Base-by-base conservation (phyloP, 92 coral and sea anemone genomes). In the Blastomussa wellsi region DNA sequence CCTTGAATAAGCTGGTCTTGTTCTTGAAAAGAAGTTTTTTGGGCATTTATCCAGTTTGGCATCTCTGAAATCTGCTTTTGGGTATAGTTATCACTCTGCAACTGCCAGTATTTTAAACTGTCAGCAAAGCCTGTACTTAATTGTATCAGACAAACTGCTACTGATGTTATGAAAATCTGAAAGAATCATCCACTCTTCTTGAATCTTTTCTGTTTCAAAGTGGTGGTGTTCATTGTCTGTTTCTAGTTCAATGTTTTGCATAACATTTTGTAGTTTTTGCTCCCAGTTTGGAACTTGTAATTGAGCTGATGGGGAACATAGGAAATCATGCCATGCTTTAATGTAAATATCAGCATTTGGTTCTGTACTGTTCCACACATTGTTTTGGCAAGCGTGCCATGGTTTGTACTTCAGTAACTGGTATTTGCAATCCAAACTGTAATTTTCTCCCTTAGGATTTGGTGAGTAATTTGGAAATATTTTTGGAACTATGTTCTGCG, bases 321-420 rank as follows among this genome's bases (percentile, higher is more conserved):
- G n/a, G n/a, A n/a, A n/a, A n/a, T n/a, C n/a, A n/a, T n/a, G n/a
- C n/a, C n/a, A n/a, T 81, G 85, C 88, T 68, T 26, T 79, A 35
- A 87, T 76, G 74, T 31, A 85, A 24, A 73, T 65, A 15, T 51
- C 22, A 66, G 84, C 91, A 70, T 53, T 47, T 22, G 91, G 77
- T 70, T 79, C 64, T 48, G 38, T 71, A 84, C 62, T 64, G 47
- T 78, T 75, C 88, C 91, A 90, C 17, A 86, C 91, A 87, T 90
- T 57, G 59, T 87, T 83, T 75, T 84, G 93, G 59, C 81, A 77
- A 75, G 74, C 77, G 81, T 60, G 52, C 90, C 95, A 89, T 74
- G 92, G 92, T 79, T 82, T 89, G 73, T 85, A 92, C 59, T 78
- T 92, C 42, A 92, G 62, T 14, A 92, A 77, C 52, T 88, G 87